Conservation (phyloP, 2,113 vertebrate genomes). For the Ceratotherium simum region DNA sequence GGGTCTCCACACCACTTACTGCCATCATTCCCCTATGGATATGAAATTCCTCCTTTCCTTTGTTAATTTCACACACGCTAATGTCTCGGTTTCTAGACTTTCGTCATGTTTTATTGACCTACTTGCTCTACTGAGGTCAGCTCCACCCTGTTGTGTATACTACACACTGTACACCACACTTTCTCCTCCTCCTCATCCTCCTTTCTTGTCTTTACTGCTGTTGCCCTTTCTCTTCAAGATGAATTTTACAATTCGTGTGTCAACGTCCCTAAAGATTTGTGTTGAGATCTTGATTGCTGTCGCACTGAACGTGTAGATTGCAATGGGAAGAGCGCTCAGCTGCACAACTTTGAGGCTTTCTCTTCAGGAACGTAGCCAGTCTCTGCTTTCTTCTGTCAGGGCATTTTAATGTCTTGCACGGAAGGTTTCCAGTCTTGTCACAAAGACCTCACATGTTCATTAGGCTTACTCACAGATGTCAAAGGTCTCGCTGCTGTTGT, state of each 20-base stretch:
- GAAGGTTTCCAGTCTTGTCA: neutral
- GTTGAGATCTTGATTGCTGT: neutral
- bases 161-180: accelerated
- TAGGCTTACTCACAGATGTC: neutral
- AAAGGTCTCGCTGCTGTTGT: neutral
- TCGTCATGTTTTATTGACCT: accelerated
- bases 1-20: no score
- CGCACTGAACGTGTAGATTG: accelerated
- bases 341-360: neutral
- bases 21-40: neutral
- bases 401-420: accelerated
- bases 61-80: neutral
- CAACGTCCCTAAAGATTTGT: no score
- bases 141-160: accelerated
- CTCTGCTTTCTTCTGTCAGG: neutral
- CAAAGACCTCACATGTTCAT: neutral
- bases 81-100: neutral
- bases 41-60: neutral
- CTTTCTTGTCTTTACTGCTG: neutral
- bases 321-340: no score
- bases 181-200: neutral
- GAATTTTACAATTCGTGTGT: neutral
- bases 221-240: neutral
- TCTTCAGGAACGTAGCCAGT: neutral
- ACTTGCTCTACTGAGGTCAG: accelerated